A percentile compares a stretch with the other conserved stretches of the same genome.
Evolutionary conservation across 2,113 vertebrate genomes (phyloP).

Genomic region (Rhadina sibilatrix): DNA sequence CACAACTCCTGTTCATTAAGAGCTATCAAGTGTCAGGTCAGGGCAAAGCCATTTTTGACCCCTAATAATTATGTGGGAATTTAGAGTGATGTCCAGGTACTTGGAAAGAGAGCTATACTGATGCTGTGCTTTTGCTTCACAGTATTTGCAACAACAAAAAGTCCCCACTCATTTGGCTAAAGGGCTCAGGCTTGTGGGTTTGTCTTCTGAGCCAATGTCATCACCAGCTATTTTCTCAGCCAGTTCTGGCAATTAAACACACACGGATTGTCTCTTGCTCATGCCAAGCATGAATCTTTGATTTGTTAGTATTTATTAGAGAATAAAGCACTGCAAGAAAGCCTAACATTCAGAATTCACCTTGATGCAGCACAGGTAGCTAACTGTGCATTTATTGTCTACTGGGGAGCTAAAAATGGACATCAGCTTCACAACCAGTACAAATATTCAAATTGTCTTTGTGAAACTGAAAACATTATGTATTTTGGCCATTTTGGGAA

Average conservation of each 20-base stretch:
- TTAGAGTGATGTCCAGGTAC: not conserved
- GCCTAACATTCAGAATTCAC: not conserved
- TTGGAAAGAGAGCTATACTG: rapidly evolving
- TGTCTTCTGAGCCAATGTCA: not conserved
- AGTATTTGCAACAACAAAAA: not conserved
- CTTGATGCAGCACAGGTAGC: not conserved
- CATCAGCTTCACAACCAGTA: not conserved
- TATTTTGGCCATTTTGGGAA: not conserved
- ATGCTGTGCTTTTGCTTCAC: not conserved
- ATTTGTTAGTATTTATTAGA: not conserved
- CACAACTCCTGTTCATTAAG: not conserved
- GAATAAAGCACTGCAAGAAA: not conserved
- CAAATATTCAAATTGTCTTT: not conserved
- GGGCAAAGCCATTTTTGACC: not conserved
- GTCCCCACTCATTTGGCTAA: not conserved
- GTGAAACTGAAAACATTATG: not conserved
- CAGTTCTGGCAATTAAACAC: not conserved
- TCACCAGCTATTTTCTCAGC: not conserved
- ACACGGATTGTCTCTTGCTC: not conserved
- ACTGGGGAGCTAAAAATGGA: not conserved
- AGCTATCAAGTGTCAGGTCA: not conserved
- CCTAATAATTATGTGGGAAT: not conserved
- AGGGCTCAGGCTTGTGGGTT: not conserved
- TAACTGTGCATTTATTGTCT: not conserved
- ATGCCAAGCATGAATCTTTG: not conserved